These are phyloP conservation scores for Butastur rufipennis DNA, from an alignment of 2,113 vertebrate species.

Conservation along the genomic window DNA sequence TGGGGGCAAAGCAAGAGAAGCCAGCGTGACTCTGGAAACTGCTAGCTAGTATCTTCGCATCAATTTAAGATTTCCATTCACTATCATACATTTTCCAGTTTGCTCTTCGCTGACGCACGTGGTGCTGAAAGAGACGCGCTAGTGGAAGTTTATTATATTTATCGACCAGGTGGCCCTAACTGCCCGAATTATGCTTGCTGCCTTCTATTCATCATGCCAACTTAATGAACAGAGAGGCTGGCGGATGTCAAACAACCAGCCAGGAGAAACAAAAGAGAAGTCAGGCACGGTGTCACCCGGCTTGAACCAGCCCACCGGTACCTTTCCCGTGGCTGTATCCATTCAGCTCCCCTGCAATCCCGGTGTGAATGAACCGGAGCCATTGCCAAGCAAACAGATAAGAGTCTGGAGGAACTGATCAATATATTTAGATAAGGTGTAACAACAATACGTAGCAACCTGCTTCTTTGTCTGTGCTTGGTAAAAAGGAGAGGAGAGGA, in stretches of 20 bases:
- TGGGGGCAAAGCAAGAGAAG: not conserved
- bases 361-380: slow-evolving; percentile 27
- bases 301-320: not conserved
- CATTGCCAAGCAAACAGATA: slow-evolving; percentile 41
- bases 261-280: slow-evolving; percentile 48
- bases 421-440: slow-evolving; percentile 51
- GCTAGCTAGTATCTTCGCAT: not conserved
- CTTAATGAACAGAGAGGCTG: slow-evolving; percentile 7
- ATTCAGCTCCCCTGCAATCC: slow-evolving; percentile 3
- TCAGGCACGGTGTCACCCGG: not conserved
- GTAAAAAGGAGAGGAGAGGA: not conserved
- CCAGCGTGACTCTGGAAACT: not conserved
- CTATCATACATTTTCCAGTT: not conserved
- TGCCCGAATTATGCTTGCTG: not conserved
- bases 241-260: slow-evolving; percentile 17
- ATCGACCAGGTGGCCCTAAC: slow-evolving; percentile 3
- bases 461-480: not conserved
- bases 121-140: not conserved
- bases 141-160: not conserved
- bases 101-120: not conserved
- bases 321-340: not conserved
- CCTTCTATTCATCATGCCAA: not conserved
- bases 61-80: not conserved
- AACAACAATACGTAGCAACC: slow-evolving; percentile 51
- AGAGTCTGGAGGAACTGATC: slow-evolving; percentile 33